Base-by-base conservation (phyloP, 2,888 invertebrate species). In the Parnassius smintheus region DNA sequence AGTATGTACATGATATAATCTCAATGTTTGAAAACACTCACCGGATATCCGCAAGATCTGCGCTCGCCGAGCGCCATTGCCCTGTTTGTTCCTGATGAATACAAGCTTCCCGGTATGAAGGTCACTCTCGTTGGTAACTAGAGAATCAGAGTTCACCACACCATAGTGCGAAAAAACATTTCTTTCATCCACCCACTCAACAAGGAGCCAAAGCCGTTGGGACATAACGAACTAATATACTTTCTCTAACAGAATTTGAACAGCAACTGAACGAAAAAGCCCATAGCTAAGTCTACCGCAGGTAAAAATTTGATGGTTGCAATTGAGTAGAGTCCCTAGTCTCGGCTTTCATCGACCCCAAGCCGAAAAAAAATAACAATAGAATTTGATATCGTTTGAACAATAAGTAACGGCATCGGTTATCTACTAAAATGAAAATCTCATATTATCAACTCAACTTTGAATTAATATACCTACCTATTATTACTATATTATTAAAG, bases 151-250 rank as follows among this genome's bases (percentile, higher is more conserved):
- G 65, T 78, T 78, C 7, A 86, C 78, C 1, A 86, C 75, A 54
- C 76, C 78, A 67, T 86, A 87, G 18, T 73, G 70, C 8, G 85
- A 76, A 55, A 81, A 81, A 11, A 80, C 66, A 51, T 78, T 75
- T 2, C 67, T 72, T 41, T 83, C 80, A 9, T 85, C 82, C 46
- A 81, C 70, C 83, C 83, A 87, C 68, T 86, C 84, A 2, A 87
- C 81, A n/a, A 88, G 74, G 9, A 86, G 66, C 87, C 87, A 88
- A 50, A 78, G 62, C 10, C 72, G 70, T 56, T 72, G 75, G 67
- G 76, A 70, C 85, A 85, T 86, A 66, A 65, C 72, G 22, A 61
- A 63, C 4, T 35, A 61, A 10, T 59, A 54, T 53, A 49, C 63
- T 59, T 11, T 59, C 56, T 57, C 18, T 55, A 12, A 22, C 12